These are phyloP conservation scores for Misgurnus mizolepis DNA, from an alignment of 2,113 vertebrate genomes.

Conservation along the genomic window DNA sequence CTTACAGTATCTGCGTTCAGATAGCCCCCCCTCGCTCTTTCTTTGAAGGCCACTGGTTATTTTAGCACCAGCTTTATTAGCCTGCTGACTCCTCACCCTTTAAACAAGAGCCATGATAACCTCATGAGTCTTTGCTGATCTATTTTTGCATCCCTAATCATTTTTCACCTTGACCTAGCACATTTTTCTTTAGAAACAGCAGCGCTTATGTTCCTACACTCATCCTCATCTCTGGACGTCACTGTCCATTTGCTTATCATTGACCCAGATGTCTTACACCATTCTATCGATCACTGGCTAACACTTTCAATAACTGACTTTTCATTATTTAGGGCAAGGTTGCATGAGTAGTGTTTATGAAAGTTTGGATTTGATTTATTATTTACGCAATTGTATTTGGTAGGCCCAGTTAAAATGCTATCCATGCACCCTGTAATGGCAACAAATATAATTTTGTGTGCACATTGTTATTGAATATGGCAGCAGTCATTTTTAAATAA, in stretches of 20 bases:
- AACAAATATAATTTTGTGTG: too few species aligned
- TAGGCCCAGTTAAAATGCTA: too few species aligned
- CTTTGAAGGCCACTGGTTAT: constrained; percentile 2
- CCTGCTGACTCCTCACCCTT: constrained; percentile 19
- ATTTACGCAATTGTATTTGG: too few species aligned
- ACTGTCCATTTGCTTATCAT: constrained; percentile 32
- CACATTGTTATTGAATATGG: too few species aligned
- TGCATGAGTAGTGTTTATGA: background rate
- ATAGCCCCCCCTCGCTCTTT: background rate
- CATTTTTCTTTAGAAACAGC: constrained; percentile 10
- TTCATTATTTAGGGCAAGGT: background rate
- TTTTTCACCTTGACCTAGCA: constrained; percentile 25
- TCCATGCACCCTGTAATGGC: too few species aligned
- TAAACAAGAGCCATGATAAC: constrained; percentile 16
- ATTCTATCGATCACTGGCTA: constrained; percentile 13
- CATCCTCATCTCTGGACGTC: background rate
- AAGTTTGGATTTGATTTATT: too few species aligned
- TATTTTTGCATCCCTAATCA: constrained; percentile 28
- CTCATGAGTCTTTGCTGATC: constrained; percentile 10
- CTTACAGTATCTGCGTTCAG: too few species aligned
- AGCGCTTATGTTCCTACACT: background rate
- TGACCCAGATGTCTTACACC: constrained; percentile 28
- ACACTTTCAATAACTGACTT: constrained; percentile 9
- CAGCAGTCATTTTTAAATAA: too few species aligned
- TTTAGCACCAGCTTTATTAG: background rate